Percentiles rank a stretch among this genome's conserved stretches.
These are phyloP conservation scores for Motacilla tschutschensis DNA, from an alignment of 2,113 vertebrate genomes.

Conservation along the genomic window DNA sequence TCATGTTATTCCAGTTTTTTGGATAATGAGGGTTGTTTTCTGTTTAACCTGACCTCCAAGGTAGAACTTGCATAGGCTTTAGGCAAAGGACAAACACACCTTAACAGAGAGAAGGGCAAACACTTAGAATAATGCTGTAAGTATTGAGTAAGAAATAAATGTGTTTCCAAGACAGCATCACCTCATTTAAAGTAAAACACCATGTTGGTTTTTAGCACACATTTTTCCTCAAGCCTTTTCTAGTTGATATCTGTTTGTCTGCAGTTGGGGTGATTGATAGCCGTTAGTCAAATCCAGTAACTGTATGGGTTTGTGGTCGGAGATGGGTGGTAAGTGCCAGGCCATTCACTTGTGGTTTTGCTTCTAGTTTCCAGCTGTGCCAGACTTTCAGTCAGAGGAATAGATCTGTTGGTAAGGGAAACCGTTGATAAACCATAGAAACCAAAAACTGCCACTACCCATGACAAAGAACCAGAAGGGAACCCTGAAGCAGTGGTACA, in stretches of 20 bases:
- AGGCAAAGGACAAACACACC: background rate
- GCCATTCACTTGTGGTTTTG: constrained; percentile 79
- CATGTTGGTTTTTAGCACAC: background rate
- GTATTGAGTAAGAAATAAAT: background rate
- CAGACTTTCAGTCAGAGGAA: constrained; percentile 73
- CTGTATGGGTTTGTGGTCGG: constrained; percentile 77
- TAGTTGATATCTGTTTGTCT: constrained; percentile 45
- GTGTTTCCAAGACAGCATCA: background rate
- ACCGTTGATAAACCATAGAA: constrained; percentile 77
- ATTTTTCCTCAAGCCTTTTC: constrained; percentile 33
- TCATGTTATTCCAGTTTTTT: background rate
- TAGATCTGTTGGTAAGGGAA: constrained; percentile 74
- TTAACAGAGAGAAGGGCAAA: background rate
- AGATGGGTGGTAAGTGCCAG: constrained; percentile 72
- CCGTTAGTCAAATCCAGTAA: constrained; percentile 80
- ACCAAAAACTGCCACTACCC: constrained; percentile 75
- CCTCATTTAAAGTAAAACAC: background rate
- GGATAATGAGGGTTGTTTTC: background rate
- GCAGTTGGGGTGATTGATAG: constrained; percentile 75
- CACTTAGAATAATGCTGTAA: background rate
- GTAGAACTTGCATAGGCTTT: background rate
- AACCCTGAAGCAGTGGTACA: background rate
- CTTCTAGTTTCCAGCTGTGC: constrained; percentile 74
- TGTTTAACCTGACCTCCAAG: background rate
- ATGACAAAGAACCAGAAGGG: constrained; percentile 34